phyloP scores from a whole-genome alignment of 2,113 vertebrate species.

The Lophotis ruficrista region DNA sequence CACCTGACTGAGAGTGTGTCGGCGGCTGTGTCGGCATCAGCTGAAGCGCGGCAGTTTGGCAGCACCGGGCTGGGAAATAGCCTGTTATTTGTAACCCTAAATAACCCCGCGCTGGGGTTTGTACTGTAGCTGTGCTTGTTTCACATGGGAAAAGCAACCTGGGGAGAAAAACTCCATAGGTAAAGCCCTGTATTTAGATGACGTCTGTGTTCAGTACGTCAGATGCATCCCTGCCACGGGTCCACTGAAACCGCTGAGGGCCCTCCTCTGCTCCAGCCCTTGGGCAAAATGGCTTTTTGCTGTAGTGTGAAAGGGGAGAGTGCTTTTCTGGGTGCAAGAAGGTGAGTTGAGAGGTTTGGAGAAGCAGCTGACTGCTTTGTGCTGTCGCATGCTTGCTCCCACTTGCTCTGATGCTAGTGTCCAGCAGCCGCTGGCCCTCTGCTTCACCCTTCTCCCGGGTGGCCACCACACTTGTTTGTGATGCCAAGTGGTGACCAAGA shows the following conservation, averaged over 20 bases:
- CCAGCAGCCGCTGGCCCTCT: neutral
- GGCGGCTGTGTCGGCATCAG: neutral
- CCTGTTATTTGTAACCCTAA: neutral
- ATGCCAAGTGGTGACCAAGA: neutral
- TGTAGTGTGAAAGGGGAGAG: neutral
- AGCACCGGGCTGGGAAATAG: neutral
- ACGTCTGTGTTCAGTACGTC: neutral
- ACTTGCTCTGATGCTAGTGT: neutral
- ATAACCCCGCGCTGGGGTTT: neutral
- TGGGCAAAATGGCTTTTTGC: neutral
- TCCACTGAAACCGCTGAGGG: fast-evolving
- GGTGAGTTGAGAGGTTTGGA: neutral
- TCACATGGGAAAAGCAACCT: neutral
- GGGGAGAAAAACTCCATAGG: neutral
- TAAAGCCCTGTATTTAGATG: neutral
- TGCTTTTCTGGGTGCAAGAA: neutral
- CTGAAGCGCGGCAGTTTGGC: neutral
- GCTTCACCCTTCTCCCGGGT: neutral
- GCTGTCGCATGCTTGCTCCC: neutral
- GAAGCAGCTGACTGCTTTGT: neutral
- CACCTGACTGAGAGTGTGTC: neutral
- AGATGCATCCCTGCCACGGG: neutral
- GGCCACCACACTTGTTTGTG: neutral
- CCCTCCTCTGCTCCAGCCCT: neutral
- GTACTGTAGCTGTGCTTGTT: neutral